A percentile compares a stretch with the other conserved stretches of the same genome.
Evolutionary conservation across 1,140 invertebrate species (phyloP).

Genomic region (Solenopsis fugax): DNA sequence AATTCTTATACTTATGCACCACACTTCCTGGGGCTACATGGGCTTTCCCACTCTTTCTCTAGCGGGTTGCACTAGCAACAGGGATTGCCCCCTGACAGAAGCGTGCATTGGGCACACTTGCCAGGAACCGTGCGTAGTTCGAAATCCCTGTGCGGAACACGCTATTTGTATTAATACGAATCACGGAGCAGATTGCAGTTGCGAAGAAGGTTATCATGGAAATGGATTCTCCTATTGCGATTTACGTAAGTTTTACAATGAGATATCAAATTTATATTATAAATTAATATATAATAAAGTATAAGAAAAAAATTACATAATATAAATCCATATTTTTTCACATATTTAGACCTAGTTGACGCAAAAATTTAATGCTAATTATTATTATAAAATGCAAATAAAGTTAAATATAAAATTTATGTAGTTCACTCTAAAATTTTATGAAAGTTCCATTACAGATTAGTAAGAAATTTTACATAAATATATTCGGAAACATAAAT

Average conservation of each 20-base stretch:
- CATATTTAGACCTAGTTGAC: constrained; percentile 38
- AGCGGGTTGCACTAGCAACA: constrained; percentile 93
- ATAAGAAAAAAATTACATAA: neutral
- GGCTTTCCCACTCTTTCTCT: constrained; percentile 86
- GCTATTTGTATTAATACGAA: constrained; percentile 96
- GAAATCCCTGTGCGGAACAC: constrained; percentile 93
- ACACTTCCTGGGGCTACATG: constrained; percentile 83
- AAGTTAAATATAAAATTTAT: neutral
- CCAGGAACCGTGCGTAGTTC: constrained; percentile 93
- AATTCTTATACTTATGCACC: constrained; percentile 78
- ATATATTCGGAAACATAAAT: constrained; percentile 18
- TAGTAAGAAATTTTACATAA: neutral
- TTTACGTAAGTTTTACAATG: constrained; percentile 88
- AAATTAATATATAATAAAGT: neutral
- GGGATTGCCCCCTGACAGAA: constrained; percentile 93
- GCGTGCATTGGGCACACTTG: constrained; percentile 93
- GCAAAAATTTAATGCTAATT: neutral
- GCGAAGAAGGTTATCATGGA: constrained; percentile 94
- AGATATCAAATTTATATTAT: neutral
- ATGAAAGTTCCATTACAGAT: neutral
- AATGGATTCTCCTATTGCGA: constrained; percentile 93
- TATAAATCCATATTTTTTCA: neutral
- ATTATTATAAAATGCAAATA: neutral
- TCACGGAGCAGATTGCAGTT: constrained; percentile 94
- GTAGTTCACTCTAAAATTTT: neutral